Evolutionary conservation across 2,113 vertebrate genomes (phyloP), one percentile per base, ranked within the genome.

Genomic region (Machaerirhynchus nigripectus): DNA sequence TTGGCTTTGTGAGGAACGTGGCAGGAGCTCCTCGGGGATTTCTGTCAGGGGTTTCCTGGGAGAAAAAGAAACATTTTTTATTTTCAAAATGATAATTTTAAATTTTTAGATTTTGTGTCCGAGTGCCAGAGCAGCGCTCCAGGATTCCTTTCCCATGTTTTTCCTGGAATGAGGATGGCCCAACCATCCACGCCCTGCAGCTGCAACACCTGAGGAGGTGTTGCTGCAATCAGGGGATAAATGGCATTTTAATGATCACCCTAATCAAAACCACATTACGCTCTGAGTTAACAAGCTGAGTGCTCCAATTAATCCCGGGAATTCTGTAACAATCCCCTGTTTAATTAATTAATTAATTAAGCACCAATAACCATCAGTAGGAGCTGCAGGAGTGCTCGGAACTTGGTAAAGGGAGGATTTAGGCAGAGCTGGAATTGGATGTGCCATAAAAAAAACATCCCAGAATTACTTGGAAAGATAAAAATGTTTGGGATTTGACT

Each of bases 31-130:
- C 3, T 28, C 5, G 6, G 61, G 8, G 37, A 16, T 84, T 65
- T 33, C n/a, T 33, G 6, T 3, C 31, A 0, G 2, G 46, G 1
- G 1, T 44, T 68, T 50, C 37, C n/a, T 3, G 0, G 33, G 26
- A 46, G 61, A 3, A 60, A 57, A 49, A 63, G 1, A 31, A 31
- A 14, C 6, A 3, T 30, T 37, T 6, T 33, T 57, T 7, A 2
- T n/a, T 52, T 63, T 13, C n/a, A n/a, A n/a, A n/a, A n/a, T n/a
- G n/a, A n/a, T n/a, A n/a, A n/a, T n/a, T n/a, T n/a, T n/a, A n/a
- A n/a, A n/a, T n/a, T 63, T 50, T 49, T 76, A 7, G n/a, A 11
- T 40, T n/a, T 63, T 16, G 8, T 16, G 10, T 0, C 1, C 0
- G 2, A 31, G 61, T 27, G 3, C 6, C 3, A 20, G 33, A 15